These are phyloP conservation scores for Matsumurasca onukii DNA, from an alignment of 1,140 invertebrate species.

Conservation along the genomic window DNA sequence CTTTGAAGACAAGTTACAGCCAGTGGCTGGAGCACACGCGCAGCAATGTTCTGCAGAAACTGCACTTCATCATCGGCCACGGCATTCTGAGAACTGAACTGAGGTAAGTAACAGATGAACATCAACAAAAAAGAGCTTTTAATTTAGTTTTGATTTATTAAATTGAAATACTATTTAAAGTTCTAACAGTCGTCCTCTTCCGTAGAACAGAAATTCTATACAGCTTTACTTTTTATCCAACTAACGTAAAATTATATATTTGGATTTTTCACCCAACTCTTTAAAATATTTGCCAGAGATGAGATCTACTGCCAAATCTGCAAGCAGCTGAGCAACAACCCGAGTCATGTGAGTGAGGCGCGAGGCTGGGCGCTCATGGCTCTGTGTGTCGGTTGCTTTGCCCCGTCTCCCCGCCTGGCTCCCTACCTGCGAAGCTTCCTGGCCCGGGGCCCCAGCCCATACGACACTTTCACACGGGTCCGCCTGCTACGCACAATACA, in stretches of 20 bases:
- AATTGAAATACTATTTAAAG: too few relatives aligned
- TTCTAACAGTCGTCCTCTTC: too few relatives aligned
- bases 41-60: conserved; percentile 95
- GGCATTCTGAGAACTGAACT: conserved; percentile 95
- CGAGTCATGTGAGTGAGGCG: conserved; percentile 93
- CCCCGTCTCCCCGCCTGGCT: conserved; percentile 94
- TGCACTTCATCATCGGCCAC: conserved; percentile 99
- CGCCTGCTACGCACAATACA: conserved; percentile 92
- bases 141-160: too few relatives aligned
- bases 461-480: conserved; percentile 96
- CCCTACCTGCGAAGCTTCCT: conserved; percentile 89
- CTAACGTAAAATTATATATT: too few relatives aligned
- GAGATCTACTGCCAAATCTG: conserved; percentile 99
- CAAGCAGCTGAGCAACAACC: conserved; percentile 96
- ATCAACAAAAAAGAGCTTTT: too few relatives aligned
- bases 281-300: conserved; percentile 76
- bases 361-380: conserved; percentile 97
- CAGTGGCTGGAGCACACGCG: conserved; percentile 94
- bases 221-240: too few relatives aligned
- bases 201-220: too few relatives aligned
- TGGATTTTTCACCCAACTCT: too few relatives aligned
- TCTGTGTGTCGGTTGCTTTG: conserved; percentile 97
- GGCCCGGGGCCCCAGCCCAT: conserved; percentile 87
- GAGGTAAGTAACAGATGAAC: conserved; percentile 61
- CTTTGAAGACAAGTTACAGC: conserved; percentile 91